Percentiles rank a stretch among this genome's conserved stretches.
phyloP scores from a whole-genome alignment of 2,113 vertebrate genomes.

The Microcebus ravelobensis region DNA sequence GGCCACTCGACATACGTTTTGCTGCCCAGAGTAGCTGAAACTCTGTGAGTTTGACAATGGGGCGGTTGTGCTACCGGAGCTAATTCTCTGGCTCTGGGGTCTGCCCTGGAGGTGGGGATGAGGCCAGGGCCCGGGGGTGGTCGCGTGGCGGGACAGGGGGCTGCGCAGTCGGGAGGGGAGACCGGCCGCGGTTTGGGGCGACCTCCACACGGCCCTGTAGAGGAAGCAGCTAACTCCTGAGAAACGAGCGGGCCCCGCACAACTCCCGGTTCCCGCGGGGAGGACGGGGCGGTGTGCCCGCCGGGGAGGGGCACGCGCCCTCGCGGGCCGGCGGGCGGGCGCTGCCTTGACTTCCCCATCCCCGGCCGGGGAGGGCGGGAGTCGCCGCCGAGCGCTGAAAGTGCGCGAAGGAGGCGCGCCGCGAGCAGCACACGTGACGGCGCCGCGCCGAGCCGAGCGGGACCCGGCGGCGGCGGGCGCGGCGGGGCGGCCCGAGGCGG shows the following conservation, averaged over 20 bases:
- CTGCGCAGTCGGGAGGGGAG: neutral
- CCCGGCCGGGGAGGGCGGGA: conserved; percentile 23
- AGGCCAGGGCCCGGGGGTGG: neutral
- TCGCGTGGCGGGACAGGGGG: neutral
- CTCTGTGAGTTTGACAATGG: neutral
- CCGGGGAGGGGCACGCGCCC: neutral
- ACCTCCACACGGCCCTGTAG: neutral
- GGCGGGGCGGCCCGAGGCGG: neutral
- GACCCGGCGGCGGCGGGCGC: conserved; percentile 21
- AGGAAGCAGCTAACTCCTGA: neutral
- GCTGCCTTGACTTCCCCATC: conserved; percentile 64
- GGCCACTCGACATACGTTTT: neutral
- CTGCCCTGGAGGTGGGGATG: neutral
- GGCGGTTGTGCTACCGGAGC: neutral
- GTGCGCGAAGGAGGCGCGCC: conserved; percentile 50
- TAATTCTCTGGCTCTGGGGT: neutral
- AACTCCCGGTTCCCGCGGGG: neutral
- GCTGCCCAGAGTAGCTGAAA: neutral
- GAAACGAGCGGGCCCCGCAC: neutral
- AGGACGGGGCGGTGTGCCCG: neutral
- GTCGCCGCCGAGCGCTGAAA: neutral
- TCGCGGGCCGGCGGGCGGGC: too few species aligned
- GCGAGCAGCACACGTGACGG: conserved; percentile 58
- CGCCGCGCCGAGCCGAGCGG: conserved; percentile 38
- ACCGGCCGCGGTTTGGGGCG: neutral